Evolutionary conservation across 35 echinoderm and acorn worm genomes (phyloP).

Genomic region (Apostichopus japonicus): DNA sequence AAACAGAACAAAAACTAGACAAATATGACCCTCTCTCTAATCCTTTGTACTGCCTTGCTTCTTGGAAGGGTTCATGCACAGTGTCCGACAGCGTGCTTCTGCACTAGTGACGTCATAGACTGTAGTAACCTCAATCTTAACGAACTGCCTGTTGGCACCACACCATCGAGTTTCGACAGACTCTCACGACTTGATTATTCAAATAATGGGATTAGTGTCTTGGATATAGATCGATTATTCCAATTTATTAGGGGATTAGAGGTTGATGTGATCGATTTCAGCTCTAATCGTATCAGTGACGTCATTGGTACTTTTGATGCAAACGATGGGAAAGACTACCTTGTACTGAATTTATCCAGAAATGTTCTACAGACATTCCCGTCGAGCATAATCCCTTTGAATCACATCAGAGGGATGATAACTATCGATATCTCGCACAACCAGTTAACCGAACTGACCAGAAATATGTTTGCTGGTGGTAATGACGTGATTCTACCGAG

Average conservation of each 20-base stretch:
- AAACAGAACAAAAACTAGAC: not conserved
- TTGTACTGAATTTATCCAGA: conserved; percentile 22
- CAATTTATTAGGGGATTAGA: not conserved
- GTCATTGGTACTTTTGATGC: conserved; percentile 29
- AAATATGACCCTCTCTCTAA: not conserved
- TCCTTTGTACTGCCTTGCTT: not conserved
- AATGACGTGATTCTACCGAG: not conserved
- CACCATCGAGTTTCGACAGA: not conserved
- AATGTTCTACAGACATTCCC: conserved; percentile 31
- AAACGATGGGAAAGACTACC: not conserved
- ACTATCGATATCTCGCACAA: conserved; percentile 36
- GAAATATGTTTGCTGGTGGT: not conserved
- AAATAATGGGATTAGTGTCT: not conserved
- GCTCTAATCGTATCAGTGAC: not conserved
- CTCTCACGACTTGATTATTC: not conserved
- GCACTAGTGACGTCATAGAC: conserved; percentile 19
- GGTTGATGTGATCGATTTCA: conserved; percentile 23
- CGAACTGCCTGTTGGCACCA: not conserved
- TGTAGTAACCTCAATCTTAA: not conserved
- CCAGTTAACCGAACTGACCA: not conserved
- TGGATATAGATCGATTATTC: conserved; percentile 12
- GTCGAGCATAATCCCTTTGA: not conserved
- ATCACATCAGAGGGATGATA: not conserved
- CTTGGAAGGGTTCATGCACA: not conserved
- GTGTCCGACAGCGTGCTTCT: not conserved